Evolutionary conservation across 2,797 vertebrate species (phyloP).

Genomic region (Clarias fuscus): DNA sequence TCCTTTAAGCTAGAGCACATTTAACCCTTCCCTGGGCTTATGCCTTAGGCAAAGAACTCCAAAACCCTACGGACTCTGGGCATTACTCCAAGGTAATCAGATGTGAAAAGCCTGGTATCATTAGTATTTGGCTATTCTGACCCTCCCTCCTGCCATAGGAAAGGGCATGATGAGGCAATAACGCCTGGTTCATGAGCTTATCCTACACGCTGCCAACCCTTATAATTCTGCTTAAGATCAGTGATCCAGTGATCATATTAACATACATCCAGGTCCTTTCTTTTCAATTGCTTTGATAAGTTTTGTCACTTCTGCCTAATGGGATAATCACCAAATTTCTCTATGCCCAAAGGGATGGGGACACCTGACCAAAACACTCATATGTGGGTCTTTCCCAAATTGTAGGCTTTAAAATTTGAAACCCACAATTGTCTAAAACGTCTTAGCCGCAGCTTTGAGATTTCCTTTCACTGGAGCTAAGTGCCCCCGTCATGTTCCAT

Average conservation of each 20-base stretch:
- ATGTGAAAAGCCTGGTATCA: slow-evolving; percentile 1
- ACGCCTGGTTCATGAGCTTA: slow-evolving; percentile 43
- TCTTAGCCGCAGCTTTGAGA: no score
- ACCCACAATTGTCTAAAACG: no score
- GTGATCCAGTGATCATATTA: slow-evolving; percentile 52
- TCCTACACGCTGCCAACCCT: slow-evolving; percentile 14
- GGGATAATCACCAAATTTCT: background rate
- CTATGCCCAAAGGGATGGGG: no score
- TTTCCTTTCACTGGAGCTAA: no score
- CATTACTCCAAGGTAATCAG: background rate
- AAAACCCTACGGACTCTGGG: background rate
- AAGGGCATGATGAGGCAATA: slow-evolving; percentile 40
- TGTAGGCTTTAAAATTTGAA: no score
- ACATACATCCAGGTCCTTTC: slow-evolving; percentile 25
- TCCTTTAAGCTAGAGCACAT: slow-evolving; percentile 1
- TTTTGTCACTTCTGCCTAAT: background rate
- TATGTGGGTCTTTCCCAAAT: no score
- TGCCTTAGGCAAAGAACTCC: background rate
- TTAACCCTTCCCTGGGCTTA: background rate
- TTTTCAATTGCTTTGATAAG: slow-evolving; percentile 29
- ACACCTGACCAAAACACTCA: no score
- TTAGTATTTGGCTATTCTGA: slow-evolving; percentile 12
- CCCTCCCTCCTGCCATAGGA: slow-evolving; percentile 1
- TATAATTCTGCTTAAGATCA: slow-evolving; percentile 47
- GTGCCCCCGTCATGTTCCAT: no score